Base-by-base conservation (phyloP, 1,140 invertebrate species). In the Chrysoperla carnea region DNA sequence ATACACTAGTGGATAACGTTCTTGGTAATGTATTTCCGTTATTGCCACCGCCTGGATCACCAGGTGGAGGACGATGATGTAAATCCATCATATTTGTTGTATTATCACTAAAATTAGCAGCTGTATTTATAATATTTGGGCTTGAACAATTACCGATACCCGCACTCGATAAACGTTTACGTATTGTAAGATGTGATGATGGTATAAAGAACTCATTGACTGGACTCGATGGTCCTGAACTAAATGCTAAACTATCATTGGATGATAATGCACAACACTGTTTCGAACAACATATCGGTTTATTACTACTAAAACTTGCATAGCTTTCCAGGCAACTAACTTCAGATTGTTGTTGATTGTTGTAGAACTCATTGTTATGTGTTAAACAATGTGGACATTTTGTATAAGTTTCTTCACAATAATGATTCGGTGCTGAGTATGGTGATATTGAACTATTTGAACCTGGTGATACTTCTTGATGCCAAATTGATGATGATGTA, bases 1-100 rank as follows among this genome's bases (percentile, higher is more conserved):
- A 66, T 23, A 81, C 80, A 45, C 79, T 82, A 38, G 82, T 84
- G 52, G 78, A 83, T 29, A 84, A 69, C 0, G 84, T 86, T 38
- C 82, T 66, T 2, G 81, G 81, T 17, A 84, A 66, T 46, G 67
- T 67, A 40, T 61, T 55, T 9, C 53, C 55, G 43, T 65, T 8
- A 67, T 68, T 47, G 51, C 63, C 69, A 55, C 67, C 62, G 62
- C 60, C 63, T 65, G 59, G 23, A 23, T 23, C 17, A 23, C 17
- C 17, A 23, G 17, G 17, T 23, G 17, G 17, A 3, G 17, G 17
- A 2, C 17, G 17, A 23, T 23, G 17, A 23, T 23, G 17, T 23
- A 23, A 23, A 23, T 23, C 17, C 17, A 23, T 23, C 5, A 23
- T 3, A 23, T 23, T 23, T 23, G 17, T 23, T 23, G 17, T 23